Base-by-base conservation (phyloP, 2,888 invertebrate genomes). In the Drosophila rubida region DNA sequence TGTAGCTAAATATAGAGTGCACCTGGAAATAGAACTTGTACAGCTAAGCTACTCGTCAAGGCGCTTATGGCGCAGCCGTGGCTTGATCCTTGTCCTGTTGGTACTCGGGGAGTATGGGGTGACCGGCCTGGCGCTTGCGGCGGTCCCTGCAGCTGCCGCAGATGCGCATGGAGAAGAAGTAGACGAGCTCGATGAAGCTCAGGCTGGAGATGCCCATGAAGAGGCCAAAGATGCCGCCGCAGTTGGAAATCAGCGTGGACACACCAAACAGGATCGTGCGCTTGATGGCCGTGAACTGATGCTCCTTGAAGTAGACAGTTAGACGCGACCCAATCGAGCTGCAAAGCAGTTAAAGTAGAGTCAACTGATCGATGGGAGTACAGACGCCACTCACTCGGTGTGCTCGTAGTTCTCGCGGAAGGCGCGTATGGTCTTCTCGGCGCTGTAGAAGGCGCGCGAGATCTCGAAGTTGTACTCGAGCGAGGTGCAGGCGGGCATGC, bases 271-370 rank as follows among this genome's bases (percentile, higher is more conserved):
- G 91, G 79, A 95, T 95, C 0, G 94, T 94, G 2, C 95, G 93
- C 46, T 94, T 93, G 6, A 94, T 94, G 0, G 95, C 94, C 48
- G 95, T 94, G 77, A 95, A 95, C 86, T 95, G 95, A 27, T 94
- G 93, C 80, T 95, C 95, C 90, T 95, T 95, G 91, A 95, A 95
- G 91, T 94, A 95, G 11, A 95, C 93, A 78, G 94, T 93, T 11
- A 95, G 92, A 2, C 95, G 93, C 0, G 95, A 93, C 84, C 93
- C 93, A 71, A 93, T 90, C 9, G 92, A 88, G 66, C 94, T 94
- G 76, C 50, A 92, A 76, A 23, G 9, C 14, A 6, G 22, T 19
- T 42, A 13, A 7, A 2, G 1, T n/a, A n/a, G 9, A 41, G 13
- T 30, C 14, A 4, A 11, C 14, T 7, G 7, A 5, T 7, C 2